phyloP scores from a whole-genome alignment of 2,797 vertebrate species.

The Bradypus variegatus region DNA sequence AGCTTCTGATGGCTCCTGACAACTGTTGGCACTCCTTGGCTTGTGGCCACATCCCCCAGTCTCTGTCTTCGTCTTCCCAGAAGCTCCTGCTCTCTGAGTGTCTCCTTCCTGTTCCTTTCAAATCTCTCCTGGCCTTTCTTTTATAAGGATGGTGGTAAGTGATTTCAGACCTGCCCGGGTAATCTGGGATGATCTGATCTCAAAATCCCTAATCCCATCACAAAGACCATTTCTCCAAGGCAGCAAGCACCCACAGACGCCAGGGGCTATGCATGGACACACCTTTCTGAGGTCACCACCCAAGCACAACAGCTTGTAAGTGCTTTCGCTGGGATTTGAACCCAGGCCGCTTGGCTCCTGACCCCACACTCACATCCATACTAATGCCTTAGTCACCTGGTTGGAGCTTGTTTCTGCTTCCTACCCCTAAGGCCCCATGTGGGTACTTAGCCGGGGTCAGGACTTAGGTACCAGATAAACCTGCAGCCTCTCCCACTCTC shows the following conservation, averaged over 20 bases:
- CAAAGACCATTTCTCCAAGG: neutral
- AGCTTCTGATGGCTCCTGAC: neutral
- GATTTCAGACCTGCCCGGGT: neutral
- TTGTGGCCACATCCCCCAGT: neutral
- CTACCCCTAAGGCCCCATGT: rapidly evolving
- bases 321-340: rapidly evolving
- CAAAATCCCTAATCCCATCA: neutral
- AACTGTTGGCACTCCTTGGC: no score
- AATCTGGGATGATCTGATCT: neutral
- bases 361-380: rapidly evolving
- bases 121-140: neutral
- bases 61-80: no score
- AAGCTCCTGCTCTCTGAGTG: no score
- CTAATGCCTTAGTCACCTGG: rapidly evolving
- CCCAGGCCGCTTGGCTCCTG: neutral
- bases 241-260: no score
- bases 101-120: neutral
- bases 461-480: neutral
- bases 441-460: neutral
- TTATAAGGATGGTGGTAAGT: no score
- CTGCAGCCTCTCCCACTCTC: neutral
- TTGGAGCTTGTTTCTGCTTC: rapidly evolving
- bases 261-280: no score
- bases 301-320: rapidly evolving
- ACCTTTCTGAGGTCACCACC: neutral